A percentile compares a stretch with the other conserved stretches of the same genome.
phyloP scores from a whole-genome alignment of 2,113 vertebrate species.

The Oreocharis arfaki region DNA sequence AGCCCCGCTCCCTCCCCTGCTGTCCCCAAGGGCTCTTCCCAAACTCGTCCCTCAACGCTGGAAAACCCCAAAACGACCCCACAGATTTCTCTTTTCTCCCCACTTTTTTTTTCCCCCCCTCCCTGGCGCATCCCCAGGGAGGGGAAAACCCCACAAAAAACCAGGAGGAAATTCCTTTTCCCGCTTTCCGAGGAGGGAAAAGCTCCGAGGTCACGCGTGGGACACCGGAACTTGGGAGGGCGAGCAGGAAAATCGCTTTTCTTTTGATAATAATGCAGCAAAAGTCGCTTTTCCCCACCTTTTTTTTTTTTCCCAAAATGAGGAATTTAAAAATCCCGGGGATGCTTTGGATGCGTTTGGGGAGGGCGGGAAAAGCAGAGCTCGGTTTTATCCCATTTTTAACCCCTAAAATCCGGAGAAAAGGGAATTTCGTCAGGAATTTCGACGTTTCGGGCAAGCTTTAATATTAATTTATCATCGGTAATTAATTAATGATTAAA shows the following conservation, averaged over 20 bases:
- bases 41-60: not conserved
- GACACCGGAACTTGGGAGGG: not conserved
- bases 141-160: no score
- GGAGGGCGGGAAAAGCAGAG: not conserved
- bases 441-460: not conserved
- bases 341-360: not conserved
- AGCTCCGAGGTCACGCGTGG: not conserved
- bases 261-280: not conserved
- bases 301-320: not conserved
- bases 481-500: not conserved
- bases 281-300: not conserved
- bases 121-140: not conserved
- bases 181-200: not conserved
- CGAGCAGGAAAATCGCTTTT: not conserved
- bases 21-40: not conserved
- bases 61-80: not conserved
- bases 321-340: not conserved
- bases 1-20: not conserved
- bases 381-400: not conserved
- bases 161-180: not conserved
- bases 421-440: not conserved
- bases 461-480: no score
- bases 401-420: not conserved
- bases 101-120: no score
- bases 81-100: rapidly evolving